Evolutionary conservation across 2,797 vertebrate genomes (phyloP).

Genomic region (Hydrocynus forskahlii): DNA sequence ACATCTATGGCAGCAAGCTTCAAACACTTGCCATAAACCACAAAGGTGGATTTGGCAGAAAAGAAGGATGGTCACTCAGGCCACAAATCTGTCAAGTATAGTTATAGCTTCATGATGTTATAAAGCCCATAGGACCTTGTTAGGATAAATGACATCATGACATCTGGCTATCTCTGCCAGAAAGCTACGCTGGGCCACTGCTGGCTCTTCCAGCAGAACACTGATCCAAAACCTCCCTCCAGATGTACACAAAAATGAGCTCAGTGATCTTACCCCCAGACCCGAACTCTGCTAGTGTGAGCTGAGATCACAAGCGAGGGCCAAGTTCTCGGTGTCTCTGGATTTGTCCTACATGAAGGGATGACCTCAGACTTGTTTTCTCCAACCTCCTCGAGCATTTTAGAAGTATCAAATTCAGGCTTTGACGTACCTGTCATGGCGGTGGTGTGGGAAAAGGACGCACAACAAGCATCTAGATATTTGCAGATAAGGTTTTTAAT

Average conservation of each 20-base stretch:
- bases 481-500: too few species aligned
- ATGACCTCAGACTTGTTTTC: neutral
- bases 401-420: neutral
- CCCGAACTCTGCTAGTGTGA: neutral
- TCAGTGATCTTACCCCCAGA: neutral
- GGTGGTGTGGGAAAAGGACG: too few species aligned
- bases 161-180: slow-evolving; percentile 14
- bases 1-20: neutral
- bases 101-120: slow-evolving; percentile 4
- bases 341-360: neutral
- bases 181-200: neutral
- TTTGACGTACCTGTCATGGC: neutral
- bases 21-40: neutral
- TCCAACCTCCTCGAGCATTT: neutral
- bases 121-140: slow-evolving; percentile 6
- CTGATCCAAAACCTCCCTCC: neutral
- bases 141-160: slow-evolving; percentile 10
- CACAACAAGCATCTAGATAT: too few species aligned
- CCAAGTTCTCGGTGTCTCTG: neutral
- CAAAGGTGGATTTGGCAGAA: neutral
- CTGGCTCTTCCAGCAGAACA: neutral
- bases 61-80: neutral
- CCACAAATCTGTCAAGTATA: neutral
- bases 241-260: neutral
- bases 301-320: neutral